Base-by-base conservation (phyloP, 1,140 invertebrate genomes). In the Temnothorax curvispinosus region DNA sequence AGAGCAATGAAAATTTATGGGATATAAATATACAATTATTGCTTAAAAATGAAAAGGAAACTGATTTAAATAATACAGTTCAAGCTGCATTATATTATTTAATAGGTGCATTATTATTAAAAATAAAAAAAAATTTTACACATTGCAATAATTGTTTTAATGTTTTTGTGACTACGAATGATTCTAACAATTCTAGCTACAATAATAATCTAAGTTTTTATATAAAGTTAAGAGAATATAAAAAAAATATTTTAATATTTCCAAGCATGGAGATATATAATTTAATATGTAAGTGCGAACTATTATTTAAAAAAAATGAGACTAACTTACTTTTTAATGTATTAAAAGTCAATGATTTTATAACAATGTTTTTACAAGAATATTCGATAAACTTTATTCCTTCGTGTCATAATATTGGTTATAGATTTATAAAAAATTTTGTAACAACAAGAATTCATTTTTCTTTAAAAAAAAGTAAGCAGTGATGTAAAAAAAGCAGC, bases 181-280 rank as follows among this genome's bases (percentile, higher is more conserved):
- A 56, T 56, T 56, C n/a, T n/a, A 56, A 56, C n/a, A 56, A 56
- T 54, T 3, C 2, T 56, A 56, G 2, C 1, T 56, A 52, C 27
- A 27, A 27, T 9, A 35, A 74, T 74, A 74, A 38, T 56, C 1
- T 74, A 13, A 38, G 7, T 56, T 21, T 56, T 5, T 74, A 27
- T n/a, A n/a, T 32, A 2, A 71, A 15, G 2, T 74, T 74, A 54
- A 50, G 71, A 56, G 50, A 74, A 13, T 56, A 56, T 56, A 74
- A 56, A 15, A 50, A 74, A 74, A 74, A 74, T 38, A n/a, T 74
- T 9, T 38, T 74, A 21, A n/a, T 32, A 1, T 74, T 74, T 56
- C 15, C 71, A 11, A 74, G 2, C 11, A 56, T 74, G 5, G 32
- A 74, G 0, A 21, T 74, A 74, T 56, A 56, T 38, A 56, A 74